phyloP scores from a whole-genome alignment of 2,888 invertebrate genomes.

The Philopedon plagiatum region DNA sequence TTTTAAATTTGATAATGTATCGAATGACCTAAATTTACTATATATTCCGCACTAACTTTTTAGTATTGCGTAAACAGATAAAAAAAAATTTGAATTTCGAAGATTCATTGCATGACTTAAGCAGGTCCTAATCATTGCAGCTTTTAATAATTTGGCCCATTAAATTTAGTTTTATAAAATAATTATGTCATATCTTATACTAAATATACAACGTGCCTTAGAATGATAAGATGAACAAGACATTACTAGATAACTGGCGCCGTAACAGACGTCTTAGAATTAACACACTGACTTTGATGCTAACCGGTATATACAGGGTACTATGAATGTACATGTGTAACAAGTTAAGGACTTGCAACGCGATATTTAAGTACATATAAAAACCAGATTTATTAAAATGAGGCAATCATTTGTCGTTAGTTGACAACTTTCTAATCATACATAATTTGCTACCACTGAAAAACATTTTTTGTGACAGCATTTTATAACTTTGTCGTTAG shows the following conservation, averaged over 20 bases:
- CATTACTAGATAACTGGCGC: not conserved
- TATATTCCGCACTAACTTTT: slow-evolving; percentile 16
- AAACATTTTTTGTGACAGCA: no score
- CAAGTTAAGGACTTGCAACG: no score
- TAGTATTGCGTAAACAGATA: not conserved
- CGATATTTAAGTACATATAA: no score
- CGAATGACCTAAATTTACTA: slow-evolving; percentile 5
- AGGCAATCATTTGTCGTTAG: no score
- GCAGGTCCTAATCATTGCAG: not conserved
- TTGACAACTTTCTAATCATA: no score
- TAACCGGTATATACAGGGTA: not conserved
- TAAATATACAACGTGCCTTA: slow-evolving; percentile 6
- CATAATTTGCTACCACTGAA: no score
- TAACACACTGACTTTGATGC: not conserved
- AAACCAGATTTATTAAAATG: no score
- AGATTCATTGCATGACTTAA: not conserved
- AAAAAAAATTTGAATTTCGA: no score
- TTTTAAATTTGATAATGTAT: slow-evolving; percentile 7
- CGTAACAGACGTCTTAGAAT: not conserved
- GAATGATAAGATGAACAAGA: slow-evolving; percentile 1
- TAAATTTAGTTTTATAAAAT: not conserved
- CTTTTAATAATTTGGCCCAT: not conserved
- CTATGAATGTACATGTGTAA: no score
- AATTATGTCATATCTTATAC: not conserved
- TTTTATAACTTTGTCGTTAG: no score